These are phyloP conservation scores for Drosophila mayaguana DNA, from an alignment of 2,888 invertebrate genomes.

Conservation along the genomic window DNA sequence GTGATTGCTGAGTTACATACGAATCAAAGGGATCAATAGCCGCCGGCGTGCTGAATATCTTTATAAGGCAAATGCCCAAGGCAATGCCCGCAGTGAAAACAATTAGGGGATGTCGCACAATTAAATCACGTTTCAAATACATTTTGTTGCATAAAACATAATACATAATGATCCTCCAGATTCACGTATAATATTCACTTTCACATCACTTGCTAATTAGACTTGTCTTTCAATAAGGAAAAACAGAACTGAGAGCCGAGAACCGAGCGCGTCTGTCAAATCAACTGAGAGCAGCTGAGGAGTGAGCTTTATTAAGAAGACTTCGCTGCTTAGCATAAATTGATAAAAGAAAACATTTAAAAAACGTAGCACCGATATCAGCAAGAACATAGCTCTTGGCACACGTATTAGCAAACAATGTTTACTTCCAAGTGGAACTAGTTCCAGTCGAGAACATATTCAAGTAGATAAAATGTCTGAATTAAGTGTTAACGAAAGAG, in stretches of 20 bases:
- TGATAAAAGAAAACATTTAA: conserved; percentile 5
- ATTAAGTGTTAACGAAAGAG: neutral
- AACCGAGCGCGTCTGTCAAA: neutral
- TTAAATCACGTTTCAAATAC: conserved; percentile 6
- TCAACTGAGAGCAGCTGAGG: neutral
- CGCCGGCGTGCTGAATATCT: neutral
- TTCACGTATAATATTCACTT: neutral
- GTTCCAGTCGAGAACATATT: neutral
- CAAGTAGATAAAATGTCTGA: neutral
- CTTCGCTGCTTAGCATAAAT: neutral
- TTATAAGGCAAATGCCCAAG: neutral
- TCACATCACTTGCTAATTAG: neutral
- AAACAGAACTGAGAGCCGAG: neutral
- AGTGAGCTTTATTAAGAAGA: conserved; percentile 1
- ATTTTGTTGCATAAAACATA: neutral
- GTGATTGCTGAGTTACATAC: neutral
- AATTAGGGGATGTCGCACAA: conserved; percentile 1
- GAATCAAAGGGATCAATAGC: conserved; percentile 5
- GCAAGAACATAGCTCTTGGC: neutral
- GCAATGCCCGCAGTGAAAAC: neutral
- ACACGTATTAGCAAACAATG: conserved; percentile 3
- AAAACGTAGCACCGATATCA: neutral
- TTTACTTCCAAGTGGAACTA: neutral
- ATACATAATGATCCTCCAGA: no score
- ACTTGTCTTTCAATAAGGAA: neutral